Evolutionary conservation across 2,797 vertebrate genomes (phyloP).

Genomic region (Lepus oiostolus): DNA sequence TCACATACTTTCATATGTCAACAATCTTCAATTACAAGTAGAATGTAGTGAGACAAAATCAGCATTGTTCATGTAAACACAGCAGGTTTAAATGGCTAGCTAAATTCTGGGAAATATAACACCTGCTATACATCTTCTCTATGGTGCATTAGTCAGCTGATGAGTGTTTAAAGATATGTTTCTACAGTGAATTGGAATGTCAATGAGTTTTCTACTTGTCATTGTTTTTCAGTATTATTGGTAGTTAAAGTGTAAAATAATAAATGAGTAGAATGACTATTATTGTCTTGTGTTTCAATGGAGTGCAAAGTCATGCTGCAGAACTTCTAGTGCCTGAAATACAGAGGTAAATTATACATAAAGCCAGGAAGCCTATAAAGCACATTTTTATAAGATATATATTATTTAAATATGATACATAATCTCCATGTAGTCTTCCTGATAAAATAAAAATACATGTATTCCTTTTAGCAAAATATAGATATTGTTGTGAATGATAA

Average conservation of each 20-base stretch:
- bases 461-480: not conserved
- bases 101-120: not conserved
- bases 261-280: not conserved
- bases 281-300: not conserved
- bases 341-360: not conserved
- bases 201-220: constrained; percentile 55
- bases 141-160: not conserved
- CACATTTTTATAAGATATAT: not conserved
- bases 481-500: not conserved
- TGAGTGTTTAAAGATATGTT: constrained; percentile 40
- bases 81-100: not conserved
- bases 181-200: constrained; percentile 52
- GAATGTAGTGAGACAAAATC: not conserved
- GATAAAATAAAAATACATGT: not conserved
- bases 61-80: not conserved
- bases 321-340: not conserved
- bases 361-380: not conserved
- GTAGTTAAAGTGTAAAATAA: constrained; percentile 47
- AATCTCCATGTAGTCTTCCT: not conserved
- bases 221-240: constrained; percentile 63
- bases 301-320: not conserved
- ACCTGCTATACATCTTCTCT: not conserved
- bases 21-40: not conserved
- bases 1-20: not conserved
- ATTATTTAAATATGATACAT: constrained; percentile 2